Base-by-base conservation (phyloP, 2,113 vertebrate species). In the Anhinga rufa region DNA sequence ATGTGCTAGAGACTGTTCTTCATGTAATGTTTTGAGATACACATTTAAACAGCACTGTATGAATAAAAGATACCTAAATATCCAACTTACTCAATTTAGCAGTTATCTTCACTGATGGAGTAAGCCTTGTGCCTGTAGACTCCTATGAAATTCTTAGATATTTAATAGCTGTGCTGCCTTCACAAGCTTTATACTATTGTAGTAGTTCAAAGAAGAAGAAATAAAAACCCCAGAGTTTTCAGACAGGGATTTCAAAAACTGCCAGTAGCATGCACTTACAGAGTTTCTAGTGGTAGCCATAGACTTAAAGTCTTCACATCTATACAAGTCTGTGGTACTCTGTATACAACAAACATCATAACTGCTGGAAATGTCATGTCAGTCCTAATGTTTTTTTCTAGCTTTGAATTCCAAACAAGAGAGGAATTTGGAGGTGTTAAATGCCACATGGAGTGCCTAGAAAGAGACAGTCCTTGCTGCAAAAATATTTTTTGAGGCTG, bases 231-330 rank as follows among this genome's bases (percentile, higher is more conserved):
- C 18, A 3, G 26, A 49, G 3, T 14, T 90, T 85, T 83, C 42
- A 74, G 19, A 51, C 5, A 54, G 20, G 6, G 6, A 2, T 48
- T 86, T 81, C 12, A 84, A 81, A 82, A 78, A 16, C 12, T 83
- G 12, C 46, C 36, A 46, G 58, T 36, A 66, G 4, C 36, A 42
- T 0, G 0, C 0, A 13, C 28, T 76, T 78, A n/a, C 13, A 86
- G 22, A 26, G 9, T 91, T 72, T 93, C 38, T 48, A 15, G 22
- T 44, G 44, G 29, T 52, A 88, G 21, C 14, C 42, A 34, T 54
- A 42, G 25, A 71, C 16, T 77, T 42, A 44, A 31, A 0, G 6
- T 64, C 15, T 38, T 78, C 44, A 65, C 14, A 69, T 76, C 28
- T 61, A 52, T 31, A 34, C 19, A 58, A 61, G 19, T 69, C 62